Conservation (phyloP, 2,113 vertebrate species). For the Raja brachyura region DNA sequence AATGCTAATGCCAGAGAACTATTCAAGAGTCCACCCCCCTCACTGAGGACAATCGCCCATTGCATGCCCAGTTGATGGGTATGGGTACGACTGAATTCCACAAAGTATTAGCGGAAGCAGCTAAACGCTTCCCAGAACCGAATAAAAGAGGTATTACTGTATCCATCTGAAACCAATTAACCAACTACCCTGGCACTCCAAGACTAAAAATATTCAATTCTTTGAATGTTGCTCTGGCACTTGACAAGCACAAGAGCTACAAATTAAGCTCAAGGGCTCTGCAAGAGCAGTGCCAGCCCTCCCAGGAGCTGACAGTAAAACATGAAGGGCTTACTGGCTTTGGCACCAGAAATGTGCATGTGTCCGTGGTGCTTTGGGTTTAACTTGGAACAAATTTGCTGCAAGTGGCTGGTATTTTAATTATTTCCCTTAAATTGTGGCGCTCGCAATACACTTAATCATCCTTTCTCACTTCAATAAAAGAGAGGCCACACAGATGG, state of each 20-base stretch:
- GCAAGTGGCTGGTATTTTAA: not conserved
- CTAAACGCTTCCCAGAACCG: no score
- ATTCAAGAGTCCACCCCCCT: no score
- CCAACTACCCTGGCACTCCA: not conserved
- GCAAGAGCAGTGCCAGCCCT: not conserved
- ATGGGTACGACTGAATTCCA: no score
- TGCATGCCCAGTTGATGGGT: no score
- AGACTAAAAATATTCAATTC: not conserved
- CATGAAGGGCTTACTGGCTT: not conserved
- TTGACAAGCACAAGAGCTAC: not conserved
- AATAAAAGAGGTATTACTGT: no score
- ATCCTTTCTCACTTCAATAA: constrained; percentile 18
- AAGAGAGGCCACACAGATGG: not conserved
- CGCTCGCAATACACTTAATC: not conserved
- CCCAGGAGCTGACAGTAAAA: not conserved
- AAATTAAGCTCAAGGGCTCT: not conserved
- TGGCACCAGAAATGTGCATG: not conserved
- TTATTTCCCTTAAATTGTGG: constrained; percentile 19
- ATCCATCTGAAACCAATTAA: no score
- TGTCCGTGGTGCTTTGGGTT: not conserved
- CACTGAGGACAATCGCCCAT: no score
- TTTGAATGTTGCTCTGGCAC: not conserved
- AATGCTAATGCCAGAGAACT: no score
- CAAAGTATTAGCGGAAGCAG: no score
- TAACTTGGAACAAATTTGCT: not conserved